A percentile compares a stretch with the other conserved stretches of the same genome.
These are phyloP conservation scores for Gasterosteus aculeatus DNA, from an alignment of 2,113 vertebrate genomes.

Conservation along the genomic window DNA sequence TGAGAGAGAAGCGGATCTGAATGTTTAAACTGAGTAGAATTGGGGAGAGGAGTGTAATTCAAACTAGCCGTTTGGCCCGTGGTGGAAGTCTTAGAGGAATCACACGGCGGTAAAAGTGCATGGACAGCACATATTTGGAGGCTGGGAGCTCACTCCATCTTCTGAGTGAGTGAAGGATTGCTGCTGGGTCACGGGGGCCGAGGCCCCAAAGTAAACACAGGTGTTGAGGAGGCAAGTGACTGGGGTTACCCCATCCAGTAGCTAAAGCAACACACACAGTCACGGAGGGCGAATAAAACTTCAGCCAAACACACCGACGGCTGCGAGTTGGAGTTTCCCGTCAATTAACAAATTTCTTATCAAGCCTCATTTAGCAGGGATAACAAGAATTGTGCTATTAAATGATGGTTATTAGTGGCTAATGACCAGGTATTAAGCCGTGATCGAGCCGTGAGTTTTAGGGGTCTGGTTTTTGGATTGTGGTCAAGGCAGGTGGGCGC, in stretches of 20 bases:
- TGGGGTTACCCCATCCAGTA: conserved; percentile 75
- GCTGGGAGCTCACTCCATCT: conserved; percentile 79
- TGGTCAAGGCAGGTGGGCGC: conserved; percentile 63
- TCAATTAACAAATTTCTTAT: conserved; percentile 72
- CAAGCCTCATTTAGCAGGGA: conserved; percentile 74
- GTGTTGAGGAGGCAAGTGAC: conserved; percentile 79
- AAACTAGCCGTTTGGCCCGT: conserved; percentile 57
- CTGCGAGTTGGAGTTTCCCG: conserved; percentile 52
- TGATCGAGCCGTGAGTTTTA: conserved; percentile 42
- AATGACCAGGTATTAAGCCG: conserved; percentile 58
- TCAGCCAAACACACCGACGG: conserved; percentile 37
- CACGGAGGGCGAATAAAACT: conserved; percentile 61
- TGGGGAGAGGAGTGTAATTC: conserved; percentile 71
- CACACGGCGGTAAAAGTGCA: conserved; percentile 75
- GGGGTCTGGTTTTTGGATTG: conserved; percentile 54
- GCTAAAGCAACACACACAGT: conserved; percentile 76
- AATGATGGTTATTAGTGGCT: conserved; percentile 64
- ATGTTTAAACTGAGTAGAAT: conserved; percentile 70
- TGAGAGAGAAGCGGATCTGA: conserved; percentile 48
- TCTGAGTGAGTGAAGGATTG: conserved; percentile 78
- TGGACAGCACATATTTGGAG: conserved; percentile 76
- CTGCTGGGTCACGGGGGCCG: conserved; percentile 75
- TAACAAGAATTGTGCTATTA: conserved; percentile 64
- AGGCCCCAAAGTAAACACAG: conserved; percentile 89
- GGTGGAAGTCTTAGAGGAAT: conserved; percentile 76